Evolutionary conservation across 2,888 invertebrate species (phyloP), one percentile per base, ranked within the genome.

Genomic region (Metallyticus violacea): DNA sequence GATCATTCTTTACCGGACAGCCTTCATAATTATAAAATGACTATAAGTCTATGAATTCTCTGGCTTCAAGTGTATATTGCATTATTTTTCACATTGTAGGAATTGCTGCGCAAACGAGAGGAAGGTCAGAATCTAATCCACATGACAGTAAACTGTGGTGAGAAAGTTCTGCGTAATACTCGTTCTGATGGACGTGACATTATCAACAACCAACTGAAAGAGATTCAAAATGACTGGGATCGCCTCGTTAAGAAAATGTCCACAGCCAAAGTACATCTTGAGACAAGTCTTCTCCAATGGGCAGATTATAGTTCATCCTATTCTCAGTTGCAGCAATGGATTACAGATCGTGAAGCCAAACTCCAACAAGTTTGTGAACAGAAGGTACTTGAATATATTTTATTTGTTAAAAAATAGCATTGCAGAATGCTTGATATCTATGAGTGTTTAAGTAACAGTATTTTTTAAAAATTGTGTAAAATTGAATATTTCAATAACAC

Each of bases 231-330:
- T 87, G 98, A 98, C 90, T 98, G 98, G 98, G 97, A 98, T 90
- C 94, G 97, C 88, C 93, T 98, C 15, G 96, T 97, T 0, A 97
- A 97, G 92, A 98, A 97, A 91, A 96, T 98, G 94, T 96, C 97
- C 0, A 97, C 97, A 0, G 96, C 97, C 0, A 98, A 98, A 92
- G 97, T 97, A 22, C 96, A 97, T 90, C 92, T 99, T 77, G 98
- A 99, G 92, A 97, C 97, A 0, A 96, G 96, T 89, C 93, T 98
- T 22, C 93, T 98, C 78, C 98, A 99, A 94, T 99, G 98, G 98
- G 97, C 98, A 7, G 98, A 98, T 91, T 99, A 98, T 91, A 98
- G 97, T 91, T 98, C 98, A 86, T 98, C 97, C 87, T 98, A 97
- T 91, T 95, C 96, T 26, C 98, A 98, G 91, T 92, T 99, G 28